Conservation (phyloP, 2,113 vertebrate genomes). For the Hiodon tergisus region DNA sequence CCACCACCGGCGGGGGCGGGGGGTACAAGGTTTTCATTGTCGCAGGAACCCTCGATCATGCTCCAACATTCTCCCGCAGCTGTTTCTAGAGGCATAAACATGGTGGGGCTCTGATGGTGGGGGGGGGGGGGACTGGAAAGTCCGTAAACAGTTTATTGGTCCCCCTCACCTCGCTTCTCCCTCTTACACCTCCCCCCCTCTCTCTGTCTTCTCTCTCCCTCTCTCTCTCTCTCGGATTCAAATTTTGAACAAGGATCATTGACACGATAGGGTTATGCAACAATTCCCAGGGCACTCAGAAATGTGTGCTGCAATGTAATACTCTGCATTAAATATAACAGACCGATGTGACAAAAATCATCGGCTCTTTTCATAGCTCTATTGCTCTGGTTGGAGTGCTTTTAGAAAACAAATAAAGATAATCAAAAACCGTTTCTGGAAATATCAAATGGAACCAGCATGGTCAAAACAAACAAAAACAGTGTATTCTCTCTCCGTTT, state of each 20-base stretch:
- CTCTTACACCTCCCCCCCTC: background rate
- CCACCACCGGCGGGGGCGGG: background rate
- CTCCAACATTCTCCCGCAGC: constrained; percentile 47
- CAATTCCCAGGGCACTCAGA: too few species aligned
- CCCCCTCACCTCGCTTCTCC: constrained; percentile 19
- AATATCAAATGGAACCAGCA: too few species aligned
- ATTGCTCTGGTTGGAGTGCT: too few species aligned
- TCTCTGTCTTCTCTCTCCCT: background rate
- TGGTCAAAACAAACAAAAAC: too few species aligned
- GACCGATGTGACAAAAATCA: too few species aligned
- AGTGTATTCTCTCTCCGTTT: too few species aligned
- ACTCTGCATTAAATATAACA: too few species aligned
- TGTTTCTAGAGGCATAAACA: constrained; percentile 48
- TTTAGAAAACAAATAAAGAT: too few species aligned
- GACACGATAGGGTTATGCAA: background rate
- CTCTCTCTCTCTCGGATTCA: background rate
- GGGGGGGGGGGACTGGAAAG: constrained; percentile 45
- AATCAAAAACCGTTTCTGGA: too few species aligned
- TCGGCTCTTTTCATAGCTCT: too few species aligned
- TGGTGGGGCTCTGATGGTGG: constrained; percentile 45
- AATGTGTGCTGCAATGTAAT: too few species aligned
- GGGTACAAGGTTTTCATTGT: constrained; percentile 11
- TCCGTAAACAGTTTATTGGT: constrained; percentile 39
- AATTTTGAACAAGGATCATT: background rate
- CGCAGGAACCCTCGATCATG: constrained; percentile 40